A percentile compares a stretch with the other conserved stretches of the same genome.
phyloP scores from a whole-genome alignment of 2,113 vertebrate genomes.

The Columba janthina region DNA sequence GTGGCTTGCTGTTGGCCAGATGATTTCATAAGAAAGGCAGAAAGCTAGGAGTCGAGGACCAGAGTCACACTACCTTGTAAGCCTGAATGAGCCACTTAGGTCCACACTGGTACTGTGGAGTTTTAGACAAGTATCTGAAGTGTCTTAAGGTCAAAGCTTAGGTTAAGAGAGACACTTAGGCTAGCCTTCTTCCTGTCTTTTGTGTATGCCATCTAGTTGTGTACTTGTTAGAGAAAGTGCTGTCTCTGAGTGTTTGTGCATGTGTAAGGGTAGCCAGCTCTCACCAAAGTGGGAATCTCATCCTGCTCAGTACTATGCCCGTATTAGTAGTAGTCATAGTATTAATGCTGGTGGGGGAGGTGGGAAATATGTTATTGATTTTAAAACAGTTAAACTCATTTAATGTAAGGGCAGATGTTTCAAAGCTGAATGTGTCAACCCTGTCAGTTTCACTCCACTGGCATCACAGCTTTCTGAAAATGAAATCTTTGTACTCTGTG shows the following conservation, averaged over 20 bases:
- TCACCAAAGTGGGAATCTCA: neutral
- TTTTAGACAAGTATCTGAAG: neutral
- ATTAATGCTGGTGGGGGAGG: neutral
- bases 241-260: neutral
- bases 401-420: neutral
- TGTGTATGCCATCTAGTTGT: neutral
- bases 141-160: neutral
- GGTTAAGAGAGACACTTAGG: neutral
- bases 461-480: neutral
- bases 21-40: neutral
- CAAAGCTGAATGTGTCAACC: rapidly evolving
- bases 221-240: neutral
- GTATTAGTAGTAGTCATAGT: neutral
- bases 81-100: neutral
- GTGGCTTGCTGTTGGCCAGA: rapidly evolving
- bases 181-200: neutral
- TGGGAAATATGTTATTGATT: neutral
- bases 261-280: too few relatives aligned
- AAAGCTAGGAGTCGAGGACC: neutral
- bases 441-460: neutral
- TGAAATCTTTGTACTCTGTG: neutral
- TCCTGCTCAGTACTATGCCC: neutral
- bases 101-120: neutral
- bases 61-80: neutral
- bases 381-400: neutral